phyloP scores from a whole-genome alignment of 2,888 invertebrate species.

The Ashinkailepas kermadecensis region DNA sequence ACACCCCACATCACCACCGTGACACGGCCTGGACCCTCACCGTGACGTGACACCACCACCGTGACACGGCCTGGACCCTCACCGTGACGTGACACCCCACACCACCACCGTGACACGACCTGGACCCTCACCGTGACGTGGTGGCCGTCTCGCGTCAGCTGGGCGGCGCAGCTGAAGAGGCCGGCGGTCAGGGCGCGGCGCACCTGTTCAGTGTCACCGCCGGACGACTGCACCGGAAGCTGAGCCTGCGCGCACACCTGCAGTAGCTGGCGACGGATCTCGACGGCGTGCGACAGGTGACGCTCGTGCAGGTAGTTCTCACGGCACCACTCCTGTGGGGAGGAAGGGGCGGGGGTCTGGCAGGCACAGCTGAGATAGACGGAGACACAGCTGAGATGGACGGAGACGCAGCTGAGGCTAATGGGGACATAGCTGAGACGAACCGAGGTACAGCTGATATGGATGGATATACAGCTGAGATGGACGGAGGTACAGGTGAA shows the following conservation, averaged over 20 bases:
- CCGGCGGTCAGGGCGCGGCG: conserved; percentile 62
- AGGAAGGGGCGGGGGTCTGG: no score
- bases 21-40: conserved; percentile 43
- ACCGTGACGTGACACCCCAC: neutral
- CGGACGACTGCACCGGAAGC: conserved; percentile 56
- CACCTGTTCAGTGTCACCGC: conserved; percentile 43
- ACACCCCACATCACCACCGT: no score
- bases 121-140: conserved; percentile 55
- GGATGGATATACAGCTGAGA: no score
- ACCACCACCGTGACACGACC: no score
- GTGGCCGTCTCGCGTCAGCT: conserved; percentile 62
- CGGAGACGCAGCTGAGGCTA: no score
- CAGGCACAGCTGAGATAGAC: no score
- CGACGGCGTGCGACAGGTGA: conserved; percentile 70
- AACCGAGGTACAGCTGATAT: no score
- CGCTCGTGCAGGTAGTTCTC: conserved; percentile 78
- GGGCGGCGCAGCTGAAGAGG: conserved; percentile 77
- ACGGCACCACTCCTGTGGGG: conserved; percentile 69
- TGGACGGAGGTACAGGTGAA: no score
- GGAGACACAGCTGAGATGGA: no score
- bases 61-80: no score
- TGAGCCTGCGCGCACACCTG: conserved; percentile 59
- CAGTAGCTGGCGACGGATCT: conserved; percentile 70
- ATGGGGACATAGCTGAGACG: no score
- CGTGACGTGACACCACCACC: conserved; percentile 49